Percentiles rank a stretch among this genome's conserved stretches.
Conservation (phyloP, 2,888 invertebrate genomes). For the Microctonus hyperodae region DNA sequence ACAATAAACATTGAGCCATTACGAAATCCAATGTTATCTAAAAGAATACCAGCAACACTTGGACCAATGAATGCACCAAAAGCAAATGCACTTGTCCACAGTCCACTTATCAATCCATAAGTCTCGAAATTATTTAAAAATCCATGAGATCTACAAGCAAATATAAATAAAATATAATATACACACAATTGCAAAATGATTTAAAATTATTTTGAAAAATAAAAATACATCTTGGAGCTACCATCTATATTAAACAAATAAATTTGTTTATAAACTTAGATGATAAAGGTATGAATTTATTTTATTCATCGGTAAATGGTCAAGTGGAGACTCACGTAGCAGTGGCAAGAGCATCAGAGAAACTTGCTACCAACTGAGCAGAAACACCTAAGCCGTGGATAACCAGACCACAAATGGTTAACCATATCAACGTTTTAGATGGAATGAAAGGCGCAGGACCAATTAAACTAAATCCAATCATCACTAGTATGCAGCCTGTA, state of each 20-base stretch:
- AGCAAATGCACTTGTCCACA: conserved; percentile 91
- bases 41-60: conserved; percentile 76
- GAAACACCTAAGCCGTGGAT: conserved; percentile 85
- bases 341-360: conserved; percentile 82
- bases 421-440: conserved; percentile 70
- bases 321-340: conserved; percentile 72
- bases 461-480: conserved; percentile 75
- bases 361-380: conserved; percentile 84
- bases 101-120: conserved; percentile 86
- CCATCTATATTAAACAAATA: not conserved
- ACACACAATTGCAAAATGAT: too few species aligned
- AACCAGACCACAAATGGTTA: conserved; percentile 75
- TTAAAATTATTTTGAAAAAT: too few species aligned
- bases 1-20: conserved; percentile 77
- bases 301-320: conserved; percentile 5
- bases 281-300: not conserved
- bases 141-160: conserved; percentile 69
- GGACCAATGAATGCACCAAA: conserved; percentile 88
- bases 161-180: too few species aligned
- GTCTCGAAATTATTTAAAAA: conserved; percentile 87
- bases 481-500: conserved; percentile 72
- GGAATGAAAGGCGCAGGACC: conserved; percentile 84
- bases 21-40: conserved; percentile 76
- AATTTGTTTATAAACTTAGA: not conserved
- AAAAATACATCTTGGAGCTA: not conserved